Evolutionary conservation across 2,888 invertebrate genomes (phyloP).

Genomic region (Dioctria rufipes): DNA sequence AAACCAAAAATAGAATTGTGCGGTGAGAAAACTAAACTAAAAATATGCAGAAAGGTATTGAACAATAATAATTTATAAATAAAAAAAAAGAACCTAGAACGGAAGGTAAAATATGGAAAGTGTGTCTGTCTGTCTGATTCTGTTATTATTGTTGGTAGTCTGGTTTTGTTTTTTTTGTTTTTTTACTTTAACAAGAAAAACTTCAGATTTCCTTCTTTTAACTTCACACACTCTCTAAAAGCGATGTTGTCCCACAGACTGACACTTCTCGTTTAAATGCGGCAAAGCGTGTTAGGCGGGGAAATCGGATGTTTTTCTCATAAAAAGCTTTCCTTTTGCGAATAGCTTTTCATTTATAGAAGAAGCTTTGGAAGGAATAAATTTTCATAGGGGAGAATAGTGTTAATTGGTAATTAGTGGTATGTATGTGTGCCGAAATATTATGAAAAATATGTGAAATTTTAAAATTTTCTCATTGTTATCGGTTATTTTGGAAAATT

Average conservation of each 20-base stretch:
- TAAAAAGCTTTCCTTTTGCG: not conserved
- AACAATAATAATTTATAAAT: not conserved
- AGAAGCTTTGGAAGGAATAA: not conserved
- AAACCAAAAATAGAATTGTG: conserved; percentile 24
- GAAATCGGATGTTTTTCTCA: conserved; percentile 36
- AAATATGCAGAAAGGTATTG: not conserved
- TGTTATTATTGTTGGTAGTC: no score
- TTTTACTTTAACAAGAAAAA: not conserved
- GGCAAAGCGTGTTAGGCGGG: conserved; percentile 42
- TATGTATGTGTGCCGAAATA: not conserved
- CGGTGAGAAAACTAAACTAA: not conserved
- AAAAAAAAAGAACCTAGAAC: not conserved
- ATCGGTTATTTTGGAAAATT: no score
- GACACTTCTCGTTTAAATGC: conserved; percentile 51
- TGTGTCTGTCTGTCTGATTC: no score
- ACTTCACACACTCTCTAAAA: conserved; percentile 16
- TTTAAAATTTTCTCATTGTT: no score
- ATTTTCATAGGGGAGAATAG: not conserved
- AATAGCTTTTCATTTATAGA: not conserved
- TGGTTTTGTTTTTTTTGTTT: no score
- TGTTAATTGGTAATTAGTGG: not conserved
- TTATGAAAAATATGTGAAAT: no score
- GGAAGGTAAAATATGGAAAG: not conserved
- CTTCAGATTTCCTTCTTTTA: not conserved
- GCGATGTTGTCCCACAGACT: conserved; percentile 35